Percentiles rank a stretch among this genome's conserved stretches.
phyloP scores from a whole-genome alignment of 2,797 vertebrate species.

The Craterocephalus amniculus region DNA sequence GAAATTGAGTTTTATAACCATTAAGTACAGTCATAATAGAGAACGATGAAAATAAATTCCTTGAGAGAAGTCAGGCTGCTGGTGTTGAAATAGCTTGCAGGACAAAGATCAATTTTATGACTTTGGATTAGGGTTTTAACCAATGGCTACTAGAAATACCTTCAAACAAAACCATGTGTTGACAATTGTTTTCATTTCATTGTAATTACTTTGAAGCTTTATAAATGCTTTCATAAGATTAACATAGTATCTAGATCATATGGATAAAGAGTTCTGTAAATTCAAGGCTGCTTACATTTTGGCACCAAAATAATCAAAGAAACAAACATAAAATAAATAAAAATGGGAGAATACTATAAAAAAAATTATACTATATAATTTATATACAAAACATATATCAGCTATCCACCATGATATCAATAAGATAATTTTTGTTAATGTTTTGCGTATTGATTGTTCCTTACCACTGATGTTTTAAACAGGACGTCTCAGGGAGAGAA shows the following conservation, averaged over 20 bases:
- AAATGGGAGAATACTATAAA: background rate
- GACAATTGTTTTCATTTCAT: background rate
- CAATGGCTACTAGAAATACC: background rate
- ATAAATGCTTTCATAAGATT: background rate
- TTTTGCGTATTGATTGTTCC: background rate
- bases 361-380: no score
- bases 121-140: background rate
- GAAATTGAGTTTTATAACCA: background rate
- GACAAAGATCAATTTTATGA: background rate
- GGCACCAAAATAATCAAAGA: background rate
- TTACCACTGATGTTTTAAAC: conserved; percentile 26
- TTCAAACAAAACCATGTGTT: background rate
- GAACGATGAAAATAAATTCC: background rate
- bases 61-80: background rate
- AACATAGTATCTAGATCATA: background rate
- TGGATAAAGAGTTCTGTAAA: background rate
- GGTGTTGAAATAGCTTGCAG: background rate
- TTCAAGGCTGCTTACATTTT: background rate
- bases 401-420: background rate
- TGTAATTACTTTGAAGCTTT: background rate
- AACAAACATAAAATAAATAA: background rate
- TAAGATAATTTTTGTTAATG: background rate
- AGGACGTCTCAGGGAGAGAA: conserved; percentile 78
- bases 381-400: background rate
- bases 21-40: background rate